A percentile compares a stretch with the other conserved stretches of the same genome.
Conservation (phyloP, 1,140 invertebrate genomes). For the Drosophila prosaltans region DNA sequence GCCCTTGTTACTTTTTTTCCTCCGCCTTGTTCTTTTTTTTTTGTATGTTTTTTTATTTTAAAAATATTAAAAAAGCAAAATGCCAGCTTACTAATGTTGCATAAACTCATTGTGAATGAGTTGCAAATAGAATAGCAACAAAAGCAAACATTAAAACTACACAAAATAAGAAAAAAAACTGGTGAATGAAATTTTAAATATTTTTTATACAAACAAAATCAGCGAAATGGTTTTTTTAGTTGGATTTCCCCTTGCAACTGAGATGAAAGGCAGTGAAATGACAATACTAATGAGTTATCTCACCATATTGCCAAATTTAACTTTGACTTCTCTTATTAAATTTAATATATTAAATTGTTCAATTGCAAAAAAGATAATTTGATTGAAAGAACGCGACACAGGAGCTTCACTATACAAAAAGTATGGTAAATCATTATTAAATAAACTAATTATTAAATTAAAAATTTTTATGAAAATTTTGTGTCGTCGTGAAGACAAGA, state of each 20-base stretch:
- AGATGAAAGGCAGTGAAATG: not conserved
- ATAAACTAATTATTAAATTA: no score
- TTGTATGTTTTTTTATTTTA: slow-evolving; percentile 46
- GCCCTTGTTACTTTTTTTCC: slow-evolving; percentile 18
- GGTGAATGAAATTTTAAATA: slow-evolving; percentile 37
- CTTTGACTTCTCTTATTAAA: no score
- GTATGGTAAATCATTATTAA: no score
- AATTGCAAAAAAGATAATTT: no score
- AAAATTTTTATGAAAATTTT: no score
- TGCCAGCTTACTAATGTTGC: slow-evolving; percentile 33
- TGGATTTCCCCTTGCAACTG: not conserved
- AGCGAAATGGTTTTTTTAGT: not conserved
- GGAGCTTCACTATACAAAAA: no score
- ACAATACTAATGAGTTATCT: not conserved
- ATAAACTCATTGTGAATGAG: slow-evolving; percentile 42
- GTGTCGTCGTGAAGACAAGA: no score
- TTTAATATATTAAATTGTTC: no score
- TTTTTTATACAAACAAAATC: not conserved
- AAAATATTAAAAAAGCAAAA: slow-evolving; percentile 67
- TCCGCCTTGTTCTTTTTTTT: not conserved
- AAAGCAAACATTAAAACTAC: slow-evolving; percentile 12
- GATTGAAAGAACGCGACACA: no score
- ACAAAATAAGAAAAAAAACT: slow-evolving; percentile 19
- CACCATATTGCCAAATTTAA: no score
- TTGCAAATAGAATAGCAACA: slow-evolving; percentile 11